These are phyloP conservation scores for Troglohyphantes excavatus DNA, from an alignment of 2,888 invertebrate genomes.

Conservation along the genomic window DNA sequence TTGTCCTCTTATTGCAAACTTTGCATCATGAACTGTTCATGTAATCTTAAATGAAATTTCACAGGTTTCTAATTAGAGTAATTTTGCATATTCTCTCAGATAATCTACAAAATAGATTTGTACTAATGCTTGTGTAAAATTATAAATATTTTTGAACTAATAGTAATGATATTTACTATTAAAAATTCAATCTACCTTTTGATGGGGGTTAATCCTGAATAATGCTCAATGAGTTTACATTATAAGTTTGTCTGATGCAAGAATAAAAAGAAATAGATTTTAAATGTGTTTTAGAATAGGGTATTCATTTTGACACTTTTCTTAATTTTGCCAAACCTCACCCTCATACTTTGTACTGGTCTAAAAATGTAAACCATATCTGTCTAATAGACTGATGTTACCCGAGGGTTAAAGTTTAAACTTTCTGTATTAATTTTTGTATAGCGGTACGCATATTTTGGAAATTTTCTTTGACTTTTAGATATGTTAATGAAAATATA, in stretches of 20 bases:
- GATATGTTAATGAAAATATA: no score
- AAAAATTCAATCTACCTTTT: not conserved
- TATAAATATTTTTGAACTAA: not conserved
- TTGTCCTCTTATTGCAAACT: not conserved
- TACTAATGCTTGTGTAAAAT: not conserved
- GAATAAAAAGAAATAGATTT: no score
- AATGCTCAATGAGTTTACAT: not conserved
- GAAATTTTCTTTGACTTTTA: no score
- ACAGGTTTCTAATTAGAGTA: not conserved
- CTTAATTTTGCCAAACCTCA: no score
- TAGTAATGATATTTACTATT: not conserved
- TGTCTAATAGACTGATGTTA: no score
- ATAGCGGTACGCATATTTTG: no score
- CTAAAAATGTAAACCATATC: no score
- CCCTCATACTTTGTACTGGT: no score
- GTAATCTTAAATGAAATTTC: not conserved
- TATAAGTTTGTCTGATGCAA: not conserved
- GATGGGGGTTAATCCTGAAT: not conserved
- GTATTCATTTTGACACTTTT: no score
- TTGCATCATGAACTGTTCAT: not conserved
- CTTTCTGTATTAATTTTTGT: no score
- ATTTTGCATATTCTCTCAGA: conserved; percentile 5
- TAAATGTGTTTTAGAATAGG: no score
- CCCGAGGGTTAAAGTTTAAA: no score
- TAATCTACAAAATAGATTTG: not conserved